Conservation (phyloP, 2,797 vertebrate species). For the Pseudopleuronectes americanus region DNA sequence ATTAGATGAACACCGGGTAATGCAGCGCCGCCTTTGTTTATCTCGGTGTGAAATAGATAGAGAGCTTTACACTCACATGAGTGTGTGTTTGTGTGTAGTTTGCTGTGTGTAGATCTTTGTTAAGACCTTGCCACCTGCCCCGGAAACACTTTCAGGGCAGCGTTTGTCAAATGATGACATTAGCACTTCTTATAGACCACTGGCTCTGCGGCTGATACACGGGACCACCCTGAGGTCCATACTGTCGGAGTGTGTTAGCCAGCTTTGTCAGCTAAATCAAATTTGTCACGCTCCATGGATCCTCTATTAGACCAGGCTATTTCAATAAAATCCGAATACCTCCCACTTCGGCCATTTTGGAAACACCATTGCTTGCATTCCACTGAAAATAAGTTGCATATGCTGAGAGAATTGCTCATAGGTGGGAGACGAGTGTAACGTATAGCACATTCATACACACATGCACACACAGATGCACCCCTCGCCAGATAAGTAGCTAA, state of each 20-base stretch:
- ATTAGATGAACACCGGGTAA: constrained; percentile 65
- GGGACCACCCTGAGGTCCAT: constrained; percentile 27
- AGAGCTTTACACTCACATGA: constrained; percentile 11
- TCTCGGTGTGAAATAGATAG: constrained; percentile 31
- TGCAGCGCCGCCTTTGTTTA: constrained; percentile 51
- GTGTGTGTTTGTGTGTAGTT: constrained; percentile 9
- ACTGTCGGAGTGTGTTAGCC: constrained; percentile 32
- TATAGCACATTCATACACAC: constrained; percentile 35
- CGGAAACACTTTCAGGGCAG: constrained; percentile 41
- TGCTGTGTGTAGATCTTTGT: constrained; percentile 24
- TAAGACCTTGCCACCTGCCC: constrained; percentile 59
- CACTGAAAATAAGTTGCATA: constrained; percentile 35
- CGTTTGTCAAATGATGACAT: constrained; percentile 62
- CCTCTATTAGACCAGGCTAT: constrained; percentile 48
- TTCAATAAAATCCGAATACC: constrained; percentile 53
- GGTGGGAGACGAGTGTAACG: constrained; percentile 33
- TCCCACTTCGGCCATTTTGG: constrained; percentile 40
- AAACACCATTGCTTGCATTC: constrained; percentile 26
- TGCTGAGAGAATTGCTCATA: constrained; percentile 16
- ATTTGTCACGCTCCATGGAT: constrained; percentile 54
- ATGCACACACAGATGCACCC: constrained; percentile 48
- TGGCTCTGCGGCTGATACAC: constrained; percentile 31
- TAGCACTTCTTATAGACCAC: constrained; percentile 46
- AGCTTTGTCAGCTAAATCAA: constrained; percentile 67
- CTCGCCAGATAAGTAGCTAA: constrained; percentile 73